Base-by-base conservation (phyloP, 2,113 vertebrate species). In the Clarias batrachus region DNA sequence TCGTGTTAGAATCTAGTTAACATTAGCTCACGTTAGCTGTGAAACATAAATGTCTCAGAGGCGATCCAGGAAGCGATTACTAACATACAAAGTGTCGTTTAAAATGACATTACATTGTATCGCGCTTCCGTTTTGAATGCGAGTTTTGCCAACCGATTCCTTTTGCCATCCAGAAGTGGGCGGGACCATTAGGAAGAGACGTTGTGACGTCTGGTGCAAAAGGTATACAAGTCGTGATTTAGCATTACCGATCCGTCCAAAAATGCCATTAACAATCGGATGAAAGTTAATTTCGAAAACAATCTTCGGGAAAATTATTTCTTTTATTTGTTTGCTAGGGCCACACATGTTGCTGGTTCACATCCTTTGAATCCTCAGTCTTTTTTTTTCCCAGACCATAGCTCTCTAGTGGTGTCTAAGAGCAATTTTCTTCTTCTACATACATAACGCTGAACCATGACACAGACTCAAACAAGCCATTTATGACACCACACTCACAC, bases 291-390 rank as follows among this genome's bases (percentile, higher is more conserved):
- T n/a, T 48, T 48, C 33, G 6, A 7, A 66, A 11, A 25, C n/a
- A 14, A 68, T 16, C 27, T 68, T 6, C 17, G 11, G 3, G 3
- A 12, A 66, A 27, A 16, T 65, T 9, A 30, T 33, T 30, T 17
- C 0, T 14, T 93, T 94, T 92, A 94, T 90, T 48, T 92, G 91
- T 91, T 91, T 93, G 90, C 92, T 88, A 82, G 90, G 92, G 91
- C 91, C 91, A 89, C 89, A 89, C 87, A 89, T 88, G 89, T 90
- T 90, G 91, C 91, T 85, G 89, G 4, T 48, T 52, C 21, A 25
- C 91, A 93, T 93, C 70, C 89, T 93, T 91, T 90, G 91, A 93
- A 92, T 92, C 89, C 71, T 88, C n/a, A 88, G 90, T 89, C 82
- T 88, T 86, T 90, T 33, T 74, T 48, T 41, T 70, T 70, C 16